These are phyloP conservation scores for Clarias platycephalus DNA, from an alignment of 2,797 vertebrate species.

Conservation along the genomic window DNA sequence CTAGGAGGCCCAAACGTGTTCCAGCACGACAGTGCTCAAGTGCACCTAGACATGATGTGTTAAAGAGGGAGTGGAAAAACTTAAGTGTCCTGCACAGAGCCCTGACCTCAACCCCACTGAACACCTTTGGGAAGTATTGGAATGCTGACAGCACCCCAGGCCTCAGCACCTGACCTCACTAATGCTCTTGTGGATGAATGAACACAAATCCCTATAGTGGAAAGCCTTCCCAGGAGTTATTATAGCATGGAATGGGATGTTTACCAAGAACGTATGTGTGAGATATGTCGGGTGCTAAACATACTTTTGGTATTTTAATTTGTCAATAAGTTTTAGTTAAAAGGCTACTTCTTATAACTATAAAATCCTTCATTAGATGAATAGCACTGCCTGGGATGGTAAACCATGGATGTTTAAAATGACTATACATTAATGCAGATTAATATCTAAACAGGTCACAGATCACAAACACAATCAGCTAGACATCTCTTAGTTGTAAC, in stretches of 20 bases:
- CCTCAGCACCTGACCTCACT: background rate
- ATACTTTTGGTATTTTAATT: background rate
- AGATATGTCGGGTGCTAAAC: background rate
- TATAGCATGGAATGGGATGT: slow-evolving; percentile 5
- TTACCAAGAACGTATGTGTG: background rate
- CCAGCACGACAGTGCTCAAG: background rate
- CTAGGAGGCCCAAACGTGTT: background rate
- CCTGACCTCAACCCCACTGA: background rate
- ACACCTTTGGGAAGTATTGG: background rate
- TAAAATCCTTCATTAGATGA: background rate
- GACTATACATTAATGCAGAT: background rate
- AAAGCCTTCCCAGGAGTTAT: background rate
- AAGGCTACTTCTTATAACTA: background rate
- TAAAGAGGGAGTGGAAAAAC: background rate
- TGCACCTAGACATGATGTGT: background rate
- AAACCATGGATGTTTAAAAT: background rate
- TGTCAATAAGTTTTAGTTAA: background rate
- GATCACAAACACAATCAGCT: background rate
- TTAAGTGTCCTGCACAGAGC: background rate
- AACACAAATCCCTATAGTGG: background rate
- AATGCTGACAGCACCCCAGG: background rate
- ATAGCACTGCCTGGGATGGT: background rate
- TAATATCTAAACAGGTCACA: background rate
- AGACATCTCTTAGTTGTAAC: background rate
- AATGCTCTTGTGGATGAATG: background rate